Evolutionary conservation across 2,888 invertebrate species (phyloP), one percentile per base, ranked within the genome.

Genomic region (Drosophila vallismaia): DNA sequence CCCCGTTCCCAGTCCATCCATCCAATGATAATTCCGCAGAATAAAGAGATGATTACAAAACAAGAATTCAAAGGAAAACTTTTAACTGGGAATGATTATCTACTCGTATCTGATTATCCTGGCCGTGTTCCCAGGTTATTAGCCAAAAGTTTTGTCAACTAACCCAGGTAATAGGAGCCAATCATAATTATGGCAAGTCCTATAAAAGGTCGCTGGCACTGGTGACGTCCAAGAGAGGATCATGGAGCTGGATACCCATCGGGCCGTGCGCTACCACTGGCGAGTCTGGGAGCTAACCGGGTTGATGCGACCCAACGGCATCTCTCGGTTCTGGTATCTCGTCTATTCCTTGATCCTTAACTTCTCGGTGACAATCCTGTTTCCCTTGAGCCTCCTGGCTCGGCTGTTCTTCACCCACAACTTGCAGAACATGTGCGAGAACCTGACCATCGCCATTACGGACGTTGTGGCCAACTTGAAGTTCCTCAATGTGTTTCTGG

Each of bases 201-300:
- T 33, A n/a, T 58, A 51, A 44, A 44, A 24, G 19, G 9, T 5
- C 5, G 10, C 36, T 10, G 36, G 10, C n/a, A 1, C 10, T 1
- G 8, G 12, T 31, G 14, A 8, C 8, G 19, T 4, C n/a, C n/a
- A 1, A 12, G 4, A 3, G 10, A 19, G 28, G 12, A 53, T 36
- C 36, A 72, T 62, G 44, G 31, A 31, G 7, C n/a, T 19, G 54
- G 67, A 85, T 44, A 87, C 88, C 0, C 86, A 89, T 38, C 56
- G 55, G 8, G 89, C 87, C 0, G 81, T 91, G n/a, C 66, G 68
- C 1, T 88, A 90, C 58, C 90, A 91, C 42, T 91, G 90, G 90
- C 64, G 70, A 5, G 86, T 89, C 0, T 90, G 91, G 91, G 56
- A 82, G 63, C 57, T 86, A 5, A 89, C 83, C 54, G 90, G 91